phyloP scores from a whole-genome alignment of 2,888 invertebrate genomes.

The Ischnus inquisitorius region DNA sequence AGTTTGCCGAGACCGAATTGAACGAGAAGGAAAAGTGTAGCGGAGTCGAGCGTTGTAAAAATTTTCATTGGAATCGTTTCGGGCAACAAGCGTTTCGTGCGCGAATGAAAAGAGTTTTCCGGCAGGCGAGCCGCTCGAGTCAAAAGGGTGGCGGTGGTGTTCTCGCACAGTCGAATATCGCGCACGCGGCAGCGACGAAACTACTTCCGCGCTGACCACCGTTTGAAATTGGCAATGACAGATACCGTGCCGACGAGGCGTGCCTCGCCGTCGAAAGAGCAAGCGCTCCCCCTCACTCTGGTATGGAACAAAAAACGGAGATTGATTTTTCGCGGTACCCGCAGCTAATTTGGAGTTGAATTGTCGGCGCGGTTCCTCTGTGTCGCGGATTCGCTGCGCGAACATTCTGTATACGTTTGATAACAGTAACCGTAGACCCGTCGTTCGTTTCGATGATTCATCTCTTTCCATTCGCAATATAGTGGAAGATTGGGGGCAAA shows the following conservation, averaged over 20 bases:
- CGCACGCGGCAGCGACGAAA: constrained; percentile 44
- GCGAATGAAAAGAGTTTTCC: constrained; percentile 67
- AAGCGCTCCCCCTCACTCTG: not conserved
- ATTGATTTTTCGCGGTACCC: constrained; percentile 84
- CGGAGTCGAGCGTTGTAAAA: not conserved
- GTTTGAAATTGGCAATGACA: constrained; percentile 72
- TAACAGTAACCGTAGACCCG: not conserved
- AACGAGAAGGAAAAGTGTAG: constrained; percentile 32
- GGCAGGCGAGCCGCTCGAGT: not conserved
- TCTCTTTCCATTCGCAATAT: not conserved
- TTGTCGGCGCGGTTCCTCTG: constrained; percentile 31
- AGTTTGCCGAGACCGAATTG: not conserved
- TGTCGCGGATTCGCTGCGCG: not conserved
- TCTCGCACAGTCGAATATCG: constrained; percentile 35
- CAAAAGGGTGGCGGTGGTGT: constrained; percentile 1
- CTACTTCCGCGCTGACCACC: constrained; percentile 68
- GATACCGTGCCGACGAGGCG: constrained; percentile 45
- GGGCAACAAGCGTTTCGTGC: constrained; percentile 57
- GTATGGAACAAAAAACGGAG: constrained; percentile 75
- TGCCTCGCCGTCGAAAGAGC: constrained; percentile 3
- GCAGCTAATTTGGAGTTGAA: constrained; percentile 75
- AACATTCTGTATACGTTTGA: not conserved
- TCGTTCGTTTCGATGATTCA: not conserved
- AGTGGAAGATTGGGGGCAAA: too few species aligned
- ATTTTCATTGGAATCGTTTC: constrained; percentile 40